Evolutionary conservation across 2,888 invertebrate genomes (phyloP), one percentile per base, ranked within the genome.

Genomic region (Epicampocera succincta): DNA sequence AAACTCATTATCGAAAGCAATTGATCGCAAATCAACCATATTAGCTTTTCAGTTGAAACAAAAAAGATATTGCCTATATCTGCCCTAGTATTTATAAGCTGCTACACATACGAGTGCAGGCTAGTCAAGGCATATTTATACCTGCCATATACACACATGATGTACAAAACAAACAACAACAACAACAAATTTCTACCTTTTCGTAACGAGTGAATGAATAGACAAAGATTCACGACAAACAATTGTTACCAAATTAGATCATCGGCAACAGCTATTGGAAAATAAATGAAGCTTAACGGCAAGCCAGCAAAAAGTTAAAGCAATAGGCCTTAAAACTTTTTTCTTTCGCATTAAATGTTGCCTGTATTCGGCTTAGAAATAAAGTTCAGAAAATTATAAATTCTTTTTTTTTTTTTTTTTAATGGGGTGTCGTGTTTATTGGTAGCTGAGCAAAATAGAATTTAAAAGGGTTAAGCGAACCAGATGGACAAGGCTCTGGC

Each of bases 181-280:
- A n/a, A n/a, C n/a, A n/a, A n/a, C n/a, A n/a, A 60, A 52, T 40
- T 52, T 75, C 42, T 77, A 79, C 68, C 73, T 77, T 17, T 73
- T 80, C 60, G 71, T 73, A 75, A 80, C 74, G 72, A 83, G 44
- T 73, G 61, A 76, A 50, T 76, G 68, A 83, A 81, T 68, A 66
- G 63, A 66, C 75, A 69, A 79, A 84, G 82, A 83, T 84, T 84
- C 84, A 89, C 89, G 88, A 89, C 88, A 89, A 88, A 88, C 88
- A 89, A 88, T 87, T 89, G 88, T 88, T 88, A 88, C 89, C 88
- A 88, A 89, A 89, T 89, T 89, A 89, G 89, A 89, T 89, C 89
- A 89, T 89, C 89, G 88, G 87, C 46, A 46, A 15, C 84, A 81
- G 52, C 58, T 56, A 48, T 60, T 79, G 61, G 63, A 65, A 80